A percentile compares a stretch with the other conserved stretches of the same genome.
Evolutionary conservation across 2,888 invertebrate species (phyloP).

Genomic region (Torymus aiolomorphi): DNA sequence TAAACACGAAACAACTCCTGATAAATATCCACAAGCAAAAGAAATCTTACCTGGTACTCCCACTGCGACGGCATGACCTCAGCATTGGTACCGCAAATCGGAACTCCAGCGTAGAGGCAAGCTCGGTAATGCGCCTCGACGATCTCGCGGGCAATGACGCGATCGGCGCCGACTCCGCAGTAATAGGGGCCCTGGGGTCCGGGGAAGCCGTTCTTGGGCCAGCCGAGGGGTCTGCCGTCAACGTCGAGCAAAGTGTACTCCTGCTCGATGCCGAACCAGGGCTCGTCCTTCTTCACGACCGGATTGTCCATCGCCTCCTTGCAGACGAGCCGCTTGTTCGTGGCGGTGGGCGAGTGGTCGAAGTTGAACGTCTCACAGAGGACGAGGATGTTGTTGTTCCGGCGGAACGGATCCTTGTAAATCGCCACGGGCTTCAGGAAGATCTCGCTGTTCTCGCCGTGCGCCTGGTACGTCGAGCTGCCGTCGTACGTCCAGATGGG

Average conservation of each 20-base stretch:
- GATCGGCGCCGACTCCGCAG: conserved; percentile 97
- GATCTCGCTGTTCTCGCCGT: conserved; percentile 92
- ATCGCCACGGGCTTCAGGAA: conserved; percentile 94
- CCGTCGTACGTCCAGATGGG: conserved; percentile 97
- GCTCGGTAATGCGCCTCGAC: conserved; percentile 97
- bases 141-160: conserved; percentile 92
- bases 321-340: conserved; percentile 86
- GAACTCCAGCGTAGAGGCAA: conserved; percentile 95
- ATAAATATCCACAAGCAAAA: too few relatives aligned
- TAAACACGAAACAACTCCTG: too few relatives aligned
- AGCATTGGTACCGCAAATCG: conserved; percentile 95
- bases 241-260: conserved; percentile 93
- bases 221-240: conserved; percentile 91
- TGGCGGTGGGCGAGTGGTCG: conserved; percentile 88
- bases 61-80: conserved; percentile 98
- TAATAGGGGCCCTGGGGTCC: conserved; percentile 98
- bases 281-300: conserved; percentile 81
- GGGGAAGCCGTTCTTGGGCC: conserved; percentile 95
- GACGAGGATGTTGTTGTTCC: conserved; percentile 92
- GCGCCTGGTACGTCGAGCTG: conserved; percentile 93
- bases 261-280: conserved; percentile 96
- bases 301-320: conserved; percentile 84
- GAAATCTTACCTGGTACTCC: conserved; percentile 68
- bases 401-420: conserved; percentile 94
- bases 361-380: conserved; percentile 93